These are phyloP conservation scores for Hypercompe scribonia DNA, from an alignment of 2,888 invertebrate genomes.

Conservation along the genomic window DNA sequence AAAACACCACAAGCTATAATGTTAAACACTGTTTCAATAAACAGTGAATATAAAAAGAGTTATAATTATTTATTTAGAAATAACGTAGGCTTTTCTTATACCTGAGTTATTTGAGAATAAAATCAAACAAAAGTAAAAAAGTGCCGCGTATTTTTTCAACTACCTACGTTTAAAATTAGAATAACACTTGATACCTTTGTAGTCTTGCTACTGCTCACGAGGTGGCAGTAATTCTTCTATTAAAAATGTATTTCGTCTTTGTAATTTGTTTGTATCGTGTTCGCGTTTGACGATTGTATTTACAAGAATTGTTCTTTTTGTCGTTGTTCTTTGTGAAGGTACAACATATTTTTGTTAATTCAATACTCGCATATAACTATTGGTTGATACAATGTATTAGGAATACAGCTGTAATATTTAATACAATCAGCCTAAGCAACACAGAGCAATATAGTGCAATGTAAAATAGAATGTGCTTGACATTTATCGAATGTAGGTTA, in stretches of 20 bases:
- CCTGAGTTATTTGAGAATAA: not conserved
- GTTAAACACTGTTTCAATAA: constrained; percentile 40
- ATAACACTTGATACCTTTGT: not conserved
- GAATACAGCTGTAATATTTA: not conserved
- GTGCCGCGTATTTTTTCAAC: not conserved
- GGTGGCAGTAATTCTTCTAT: constrained; percentile 7
- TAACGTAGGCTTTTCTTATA: not conserved
- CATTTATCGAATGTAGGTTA: no score
- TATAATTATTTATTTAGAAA: constrained; percentile 38
- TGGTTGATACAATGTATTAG: not conserved
- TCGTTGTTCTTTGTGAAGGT: not conserved
- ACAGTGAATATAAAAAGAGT: constrained; percentile 30
- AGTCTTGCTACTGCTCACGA: not conserved
- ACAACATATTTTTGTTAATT: not conserved
- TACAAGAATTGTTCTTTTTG: not conserved
- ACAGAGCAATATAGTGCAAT: no score
- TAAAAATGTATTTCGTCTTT: not conserved
- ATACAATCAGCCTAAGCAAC: not conserved
- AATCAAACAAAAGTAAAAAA: not conserved
- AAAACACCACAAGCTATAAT: constrained; percentile 24
- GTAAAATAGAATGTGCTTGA: no score
- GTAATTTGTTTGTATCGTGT: not conserved
- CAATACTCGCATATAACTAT: not conserved
- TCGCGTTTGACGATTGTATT: not conserved
- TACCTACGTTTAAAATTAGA: constrained; percentile 11